Evolutionary conservation across 2,113 vertebrate genomes (phyloP), one percentile per base, ranked within the genome.

Genomic region (Dasyornis broadbenti): DNA sequence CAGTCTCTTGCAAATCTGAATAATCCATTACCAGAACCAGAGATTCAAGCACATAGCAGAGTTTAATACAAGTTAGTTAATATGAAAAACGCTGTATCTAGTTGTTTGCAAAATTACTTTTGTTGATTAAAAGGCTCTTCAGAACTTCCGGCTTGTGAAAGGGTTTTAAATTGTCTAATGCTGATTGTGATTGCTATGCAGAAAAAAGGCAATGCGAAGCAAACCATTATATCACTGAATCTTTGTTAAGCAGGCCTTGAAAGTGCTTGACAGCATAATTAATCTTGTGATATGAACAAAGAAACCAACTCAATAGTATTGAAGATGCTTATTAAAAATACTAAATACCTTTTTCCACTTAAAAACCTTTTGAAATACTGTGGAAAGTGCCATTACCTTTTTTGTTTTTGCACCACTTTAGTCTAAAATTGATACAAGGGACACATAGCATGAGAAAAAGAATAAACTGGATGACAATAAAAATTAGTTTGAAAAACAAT

Each of bases 271-370:
- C 99, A 99, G 99, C 99, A 99, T 99, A 99, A 99, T 99, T 99
- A 99, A 99, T 99, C 99, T 99, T 99, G 98, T 98, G 98, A 99
- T 99, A 99, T 99, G 99, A 99, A 99, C 99, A 99, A 99, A 99
- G 99, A 98, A 98, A 99, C 98, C 98, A 98, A 99, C 99, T 99
- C 99, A 99, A 99, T 99, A 99, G 99, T 99, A 99, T 99, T 99
- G 98, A 99, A 99, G 98, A 99, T 98, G 99, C 99, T 99, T 99
- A 99, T 99, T 99, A 99, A 99, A 99, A 99, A 99, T 99, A 99
- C 99, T 99, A 99, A 99, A 99, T 99, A 99, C 98, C 96, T 98
- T 98, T 98, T 98, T 97, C 98, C 97, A 98, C 98, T 98, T 98
- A 98, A 98, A 98, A 98, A 94, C 98, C 98, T 98, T 99, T 98